phyloP scores from a whole-genome alignment of 2,113 vertebrate genomes.

The Actinemys pallida region DNA sequence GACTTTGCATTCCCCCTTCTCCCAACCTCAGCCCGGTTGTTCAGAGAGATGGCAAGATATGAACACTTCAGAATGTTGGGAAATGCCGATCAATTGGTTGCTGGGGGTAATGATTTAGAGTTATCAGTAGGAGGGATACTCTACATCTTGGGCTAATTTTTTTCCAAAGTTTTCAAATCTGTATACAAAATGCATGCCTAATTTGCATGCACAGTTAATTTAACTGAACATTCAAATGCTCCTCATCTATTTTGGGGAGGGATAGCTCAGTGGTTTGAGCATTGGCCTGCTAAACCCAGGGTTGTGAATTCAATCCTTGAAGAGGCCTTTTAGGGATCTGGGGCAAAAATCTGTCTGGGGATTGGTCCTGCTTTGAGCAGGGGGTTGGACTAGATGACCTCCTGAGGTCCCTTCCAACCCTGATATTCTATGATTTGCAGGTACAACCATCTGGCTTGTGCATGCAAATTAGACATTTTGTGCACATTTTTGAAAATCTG shows the following conservation, averaged over 20 bases:
- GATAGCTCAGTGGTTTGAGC: too few species aligned
- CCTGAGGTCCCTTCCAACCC: too few species aligned
- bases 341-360: too few species aligned
- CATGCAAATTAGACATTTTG: neutral
- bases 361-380: too few species aligned
- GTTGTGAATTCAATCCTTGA: too few species aligned
- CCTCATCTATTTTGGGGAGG: neutral
- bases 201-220: neutral
- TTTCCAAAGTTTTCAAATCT: neutral
- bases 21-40: neutral
- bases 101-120: neutral
- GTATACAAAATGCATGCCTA: neutral
- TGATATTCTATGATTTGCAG: neutral
- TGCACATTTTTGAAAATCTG: neutral
- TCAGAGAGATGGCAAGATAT: neutral
- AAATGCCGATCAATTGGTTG: neutral
- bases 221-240: neutral
- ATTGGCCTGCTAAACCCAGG: too few species aligned
- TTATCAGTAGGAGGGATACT: neutral
- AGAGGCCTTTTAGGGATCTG: too few species aligned
- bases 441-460: neutral
- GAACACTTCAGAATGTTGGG: neutral
- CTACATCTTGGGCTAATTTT: neutral
- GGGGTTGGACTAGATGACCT: too few species aligned
- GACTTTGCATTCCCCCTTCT: neutral